Percentiles rank a stretch among this genome's conserved stretches.
Conservation (phyloP, 92 coral and sea anemone genomes). For the Epizoanthus fatuus region DNA sequence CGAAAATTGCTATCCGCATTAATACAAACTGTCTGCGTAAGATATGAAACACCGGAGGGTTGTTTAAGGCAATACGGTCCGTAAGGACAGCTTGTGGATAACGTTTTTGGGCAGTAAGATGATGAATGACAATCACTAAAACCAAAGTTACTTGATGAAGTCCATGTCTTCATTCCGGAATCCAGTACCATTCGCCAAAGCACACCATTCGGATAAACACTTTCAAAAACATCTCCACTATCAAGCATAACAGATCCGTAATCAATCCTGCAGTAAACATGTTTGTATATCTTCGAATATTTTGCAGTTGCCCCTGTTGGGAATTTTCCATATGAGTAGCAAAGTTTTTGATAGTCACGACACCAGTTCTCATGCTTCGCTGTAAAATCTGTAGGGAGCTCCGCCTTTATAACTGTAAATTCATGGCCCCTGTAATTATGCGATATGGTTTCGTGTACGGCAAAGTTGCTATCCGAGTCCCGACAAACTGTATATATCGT, state of each 20-base stretch:
- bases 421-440: constrained; percentile 44
- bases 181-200: not conserved
- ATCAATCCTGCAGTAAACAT: constrained; percentile 19
- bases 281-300: not conserved
- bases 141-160: no score
- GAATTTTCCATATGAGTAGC: constrained; percentile 65
- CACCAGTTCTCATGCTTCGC: constrained; percentile 68
- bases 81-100: no score
- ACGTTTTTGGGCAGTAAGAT: constrained; percentile 32
- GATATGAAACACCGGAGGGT: no score
- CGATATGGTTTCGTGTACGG: constrained; percentile 35
- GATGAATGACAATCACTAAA: no score
- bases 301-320: constrained; percentile 45
- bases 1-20: constrained; percentile 72
- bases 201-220: no score
- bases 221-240: not conserved
- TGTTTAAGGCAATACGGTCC: no score
- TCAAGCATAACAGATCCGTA: constrained; percentile 52
- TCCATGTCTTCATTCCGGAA: constrained; percentile 37
- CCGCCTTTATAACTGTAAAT: constrained; percentile 51
- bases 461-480: constrained; percentile 66
- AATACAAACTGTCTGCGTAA: constrained; percentile 61
- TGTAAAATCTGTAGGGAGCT: constrained; percentile 28
- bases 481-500: constrained; percentile 67
- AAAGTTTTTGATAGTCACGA: constrained; percentile 58